A percentile compares a stretch with the other conserved stretches of the same genome.
phyloP scores from a whole-genome alignment of 2,888 invertebrate genomes.

The Pterobdella sp. region DNA sequence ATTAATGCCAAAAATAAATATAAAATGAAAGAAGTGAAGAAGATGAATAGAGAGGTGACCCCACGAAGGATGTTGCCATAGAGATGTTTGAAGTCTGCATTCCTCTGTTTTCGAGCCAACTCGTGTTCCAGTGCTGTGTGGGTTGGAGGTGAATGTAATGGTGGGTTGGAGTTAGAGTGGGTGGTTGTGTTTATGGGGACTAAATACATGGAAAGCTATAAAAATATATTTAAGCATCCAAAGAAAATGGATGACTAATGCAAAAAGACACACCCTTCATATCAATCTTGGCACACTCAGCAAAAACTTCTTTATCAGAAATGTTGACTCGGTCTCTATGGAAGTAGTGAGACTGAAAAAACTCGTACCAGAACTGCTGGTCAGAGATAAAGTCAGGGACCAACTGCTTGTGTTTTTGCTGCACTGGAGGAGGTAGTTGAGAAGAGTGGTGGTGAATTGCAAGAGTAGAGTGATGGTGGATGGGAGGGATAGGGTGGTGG shows the following conservation, averaged over 20 bases:
- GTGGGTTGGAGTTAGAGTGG: no score
- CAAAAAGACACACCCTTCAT: constrained; percentile 64
- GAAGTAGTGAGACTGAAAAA: constrained; percentile 95
- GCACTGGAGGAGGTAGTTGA: constrained; percentile 57
- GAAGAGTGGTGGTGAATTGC: background rate
- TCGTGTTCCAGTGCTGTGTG: no score
- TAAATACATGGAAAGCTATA: no score
- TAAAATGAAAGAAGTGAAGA: background rate
- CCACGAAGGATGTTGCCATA: no score
- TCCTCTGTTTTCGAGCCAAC: no score
- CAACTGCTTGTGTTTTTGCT: constrained; percentile 88
- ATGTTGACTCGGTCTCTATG: constrained; percentile 62
- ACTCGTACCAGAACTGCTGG: constrained; percentile 96
- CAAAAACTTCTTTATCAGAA: constrained; percentile 72
- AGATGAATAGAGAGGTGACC: background rate
- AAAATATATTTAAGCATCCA: no score
- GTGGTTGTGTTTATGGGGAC: no score
- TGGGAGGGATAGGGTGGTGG: background rate
- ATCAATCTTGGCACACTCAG: constrained; percentile 92
- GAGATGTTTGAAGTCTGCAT: no score
- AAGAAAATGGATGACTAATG: no score
- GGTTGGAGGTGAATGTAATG: no score
- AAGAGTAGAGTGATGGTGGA: background rate
- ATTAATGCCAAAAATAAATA: background rate
- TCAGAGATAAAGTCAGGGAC: constrained; percentile 91